phyloP scores from a whole-genome alignment of 2,888 invertebrate species.

The Drosophila longiperda region DNA sequence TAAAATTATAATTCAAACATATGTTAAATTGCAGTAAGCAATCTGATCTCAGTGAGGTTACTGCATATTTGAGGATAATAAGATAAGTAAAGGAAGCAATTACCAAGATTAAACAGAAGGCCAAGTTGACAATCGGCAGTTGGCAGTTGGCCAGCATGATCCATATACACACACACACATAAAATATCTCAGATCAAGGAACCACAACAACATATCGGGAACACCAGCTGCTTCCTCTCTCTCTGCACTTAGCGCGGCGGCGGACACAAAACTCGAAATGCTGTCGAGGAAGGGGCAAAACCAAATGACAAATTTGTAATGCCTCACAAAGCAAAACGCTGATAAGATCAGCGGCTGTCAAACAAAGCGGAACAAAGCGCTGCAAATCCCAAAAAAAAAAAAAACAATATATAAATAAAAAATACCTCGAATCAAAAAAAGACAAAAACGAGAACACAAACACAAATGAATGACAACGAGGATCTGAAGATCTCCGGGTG shows the following conservation, averaged over 20 bases:
- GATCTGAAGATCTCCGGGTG: conserved; percentile 71
- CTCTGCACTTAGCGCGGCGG: conserved; percentile 28
- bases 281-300: conserved; percentile 25
- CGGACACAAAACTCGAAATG: conserved; percentile 41
- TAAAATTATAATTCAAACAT: conserved; percentile 14
- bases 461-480: conserved; percentile 58
- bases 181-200: conserved; percentile 17
- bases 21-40: conserved; percentile 14
- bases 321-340: conserved; percentile 76
- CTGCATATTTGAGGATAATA: conserved; percentile 31
- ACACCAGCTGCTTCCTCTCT: conserved; percentile 70
- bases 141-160: conserved; percentile 46
- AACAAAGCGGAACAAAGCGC: conserved; percentile 66
- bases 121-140: conserved; percentile 27
- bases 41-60: conserved; percentile 20
- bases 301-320: conserved; percentile 80
- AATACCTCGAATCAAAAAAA: conserved; percentile 19
- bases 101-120: conserved; percentile 38
- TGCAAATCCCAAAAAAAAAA: conserved; percentile 40
- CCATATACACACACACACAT: conserved; percentile 20
- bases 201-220: conserved; percentile 20
- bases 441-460: conserved; percentile 38
- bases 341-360: conserved; percentile 79
- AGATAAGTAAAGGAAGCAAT: conserved; percentile 44
- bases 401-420: not conserved